Conservation (phyloP, 2,888 invertebrate genomes). For the Lucinisca nassula region DNA sequence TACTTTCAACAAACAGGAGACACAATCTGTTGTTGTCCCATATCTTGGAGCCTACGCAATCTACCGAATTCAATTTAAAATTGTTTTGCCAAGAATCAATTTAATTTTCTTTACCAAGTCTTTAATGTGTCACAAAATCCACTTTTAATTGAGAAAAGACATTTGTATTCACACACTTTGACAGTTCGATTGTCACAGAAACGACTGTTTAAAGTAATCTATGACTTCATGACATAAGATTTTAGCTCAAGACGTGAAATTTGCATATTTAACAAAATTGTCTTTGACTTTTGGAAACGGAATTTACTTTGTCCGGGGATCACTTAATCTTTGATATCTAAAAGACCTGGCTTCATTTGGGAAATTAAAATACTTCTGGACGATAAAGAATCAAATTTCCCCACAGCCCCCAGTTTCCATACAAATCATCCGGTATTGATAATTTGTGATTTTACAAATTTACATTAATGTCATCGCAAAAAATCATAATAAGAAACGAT, state of each 20-base stretch:
- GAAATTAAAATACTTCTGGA: not conserved
- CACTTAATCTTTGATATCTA: not conserved
- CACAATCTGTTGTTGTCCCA: not conserved
- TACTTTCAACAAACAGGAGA: not conserved
- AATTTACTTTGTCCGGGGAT: not conserved
- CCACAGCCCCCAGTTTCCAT: not conserved
- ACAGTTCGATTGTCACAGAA: constrained; percentile 6
- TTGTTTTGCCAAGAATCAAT: constrained; percentile 9
- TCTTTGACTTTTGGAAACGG: not conserved
- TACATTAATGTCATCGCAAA: not conserved
- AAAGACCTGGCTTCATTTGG: not conserved
- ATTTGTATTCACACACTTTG: constrained; percentile 13
- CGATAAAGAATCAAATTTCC: not conserved
- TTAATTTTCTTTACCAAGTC: constrained; percentile 17
- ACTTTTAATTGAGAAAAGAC: constrained; percentile 14
- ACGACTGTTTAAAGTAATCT: not conserved
- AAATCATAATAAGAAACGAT: constrained; percentile 15
- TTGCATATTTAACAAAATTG: constrained; percentile 15
- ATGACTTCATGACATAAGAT: not conserved
- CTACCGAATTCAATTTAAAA: not conserved
- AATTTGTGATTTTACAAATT: constrained; percentile 5
- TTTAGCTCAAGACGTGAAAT: not conserved
- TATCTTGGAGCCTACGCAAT: not conserved
- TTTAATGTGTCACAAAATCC: constrained; percentile 17
- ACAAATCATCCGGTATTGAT: not conserved